Conservation (phyloP, 2,888 invertebrate species). For the Ennomos quercinarius region DNA sequence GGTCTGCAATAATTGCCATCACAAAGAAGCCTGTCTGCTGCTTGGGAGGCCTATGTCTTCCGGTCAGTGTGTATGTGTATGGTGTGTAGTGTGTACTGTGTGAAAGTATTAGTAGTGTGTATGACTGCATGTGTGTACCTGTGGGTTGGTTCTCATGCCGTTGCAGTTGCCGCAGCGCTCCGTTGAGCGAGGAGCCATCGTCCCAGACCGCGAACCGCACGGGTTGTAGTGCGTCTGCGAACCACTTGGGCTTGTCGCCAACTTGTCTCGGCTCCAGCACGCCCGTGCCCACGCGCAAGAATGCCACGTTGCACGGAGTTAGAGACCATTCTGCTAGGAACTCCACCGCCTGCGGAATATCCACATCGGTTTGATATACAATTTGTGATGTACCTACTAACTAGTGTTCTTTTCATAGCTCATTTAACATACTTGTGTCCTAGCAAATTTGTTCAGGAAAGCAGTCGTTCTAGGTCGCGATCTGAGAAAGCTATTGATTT, state of each 20-base stretch:
- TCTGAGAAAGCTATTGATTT: constrained; percentile 97
- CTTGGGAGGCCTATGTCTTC: too few species aligned
- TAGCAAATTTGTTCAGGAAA: constrained; percentile 96
- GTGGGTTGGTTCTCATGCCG: constrained; percentile 93
- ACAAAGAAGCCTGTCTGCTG: too few species aligned
- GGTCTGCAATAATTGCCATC: too few species aligned
- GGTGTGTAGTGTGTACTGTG: too few species aligned
- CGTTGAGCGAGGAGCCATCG: constrained; percentile 92
- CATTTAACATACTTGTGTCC: constrained; percentile 90
- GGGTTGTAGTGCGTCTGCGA: constrained; percentile 93
- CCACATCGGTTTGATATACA: constrained; percentile 38
- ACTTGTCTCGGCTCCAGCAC: constrained; percentile 97
- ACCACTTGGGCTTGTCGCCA: constrained; percentile 99
- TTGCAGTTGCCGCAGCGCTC: constrained; percentile 90
- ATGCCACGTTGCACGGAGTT: constrained; percentile 98
- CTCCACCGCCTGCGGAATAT: constrained; percentile 94
- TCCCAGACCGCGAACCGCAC: constrained; percentile 97
- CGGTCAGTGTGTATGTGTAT: too few species aligned
- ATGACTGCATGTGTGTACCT: constrained; percentile 70
- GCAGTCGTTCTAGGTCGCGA: constrained; percentile 95
- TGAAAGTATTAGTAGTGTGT: too few species aligned
- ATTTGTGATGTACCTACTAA: too few species aligned
- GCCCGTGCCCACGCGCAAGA: constrained; percentile 98
- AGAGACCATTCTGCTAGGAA: constrained; percentile 99
- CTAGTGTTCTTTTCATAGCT: background rate